Percentiles rank a stretch among this genome's conserved stretches.
Conservation (phyloP, 2,797 vertebrate species). For the Margarornis squamiger region DNA sequence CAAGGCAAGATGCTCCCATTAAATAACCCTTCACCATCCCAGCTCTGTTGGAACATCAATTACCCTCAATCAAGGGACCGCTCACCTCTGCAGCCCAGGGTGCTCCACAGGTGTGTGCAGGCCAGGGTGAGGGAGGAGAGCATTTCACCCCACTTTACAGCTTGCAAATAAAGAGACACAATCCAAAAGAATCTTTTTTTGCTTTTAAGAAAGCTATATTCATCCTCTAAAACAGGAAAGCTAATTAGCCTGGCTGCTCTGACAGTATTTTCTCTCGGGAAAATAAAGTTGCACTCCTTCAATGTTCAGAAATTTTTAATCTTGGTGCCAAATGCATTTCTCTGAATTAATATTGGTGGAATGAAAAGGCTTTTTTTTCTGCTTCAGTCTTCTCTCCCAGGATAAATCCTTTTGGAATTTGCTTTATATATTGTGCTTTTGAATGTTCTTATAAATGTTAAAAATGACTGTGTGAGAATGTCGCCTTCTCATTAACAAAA, state of each 20-base stretch:
- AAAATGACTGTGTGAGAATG: constrained; percentile 59
- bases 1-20: not conserved
- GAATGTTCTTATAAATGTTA: constrained; percentile 52
- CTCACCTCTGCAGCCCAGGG: not conserved
- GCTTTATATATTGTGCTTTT: constrained; percentile 58
- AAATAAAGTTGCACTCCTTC: not conserved
- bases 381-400: constrained; percentile 32
- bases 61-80: not conserved
- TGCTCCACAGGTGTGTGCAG: fast-evolving
- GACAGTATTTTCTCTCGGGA: constrained; percentile 16
- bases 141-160: not conserved
- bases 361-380: constrained; percentile 52
- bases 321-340: constrained; percentile 13
- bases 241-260: constrained; percentile 18
- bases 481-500: constrained; percentile 52
- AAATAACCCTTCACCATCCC: not conserved
- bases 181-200: not conserved
- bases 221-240: not conserved
- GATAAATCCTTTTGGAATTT: constrained; percentile 60
- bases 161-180: not conserved
- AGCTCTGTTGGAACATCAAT: not conserved
- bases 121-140: not conserved
- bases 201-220: not conserved
- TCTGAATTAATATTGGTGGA: constrained; percentile 33
- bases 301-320: constrained; percentile 31